Evolutionary conservation across 2,888 invertebrate species (phyloP), one percentile per base, ranked within the genome.

Genomic region (Chrysolina haemoptera): DNA sequence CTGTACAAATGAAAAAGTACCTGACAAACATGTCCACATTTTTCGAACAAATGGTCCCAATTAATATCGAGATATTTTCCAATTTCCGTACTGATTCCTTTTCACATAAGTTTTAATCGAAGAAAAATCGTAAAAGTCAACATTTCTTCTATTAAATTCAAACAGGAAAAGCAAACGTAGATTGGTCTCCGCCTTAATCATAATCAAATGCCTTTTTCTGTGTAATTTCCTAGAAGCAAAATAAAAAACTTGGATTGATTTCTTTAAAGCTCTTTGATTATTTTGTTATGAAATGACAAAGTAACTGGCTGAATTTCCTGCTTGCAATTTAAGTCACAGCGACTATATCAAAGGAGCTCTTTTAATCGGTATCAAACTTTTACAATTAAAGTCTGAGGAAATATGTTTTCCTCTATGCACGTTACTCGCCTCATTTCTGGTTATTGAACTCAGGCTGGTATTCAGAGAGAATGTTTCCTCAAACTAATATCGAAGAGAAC

Each of bases 301-400:
- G 22, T 53, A 59, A 40, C 41, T 59, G 18, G 40, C 43, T 63
- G 14, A 53, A 53, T 53, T 63, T 63, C 63, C 35, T 41, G 63
- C 43, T 63, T 11, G 43, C 22, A 63, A 63, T 63, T 20, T 63
- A 6, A 63, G 43, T 63, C 63, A 40, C 40, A n/a, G 20, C 16
- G 40, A 63, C 63, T 5, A 22, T 41, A 43, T 63, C 63, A 63
- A 63, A 63, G 40, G 41, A 22, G 12, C 20, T 18, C 41, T 40
- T 63, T 41, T 63, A 16, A 63, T 63, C 43, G 63, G 43, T 63
- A 20, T 11, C 14, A 18, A 65, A 65, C 40, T 65, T 65, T 65
- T 27, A 43, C 64, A 46, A 65, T 65, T 18, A 65, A 20, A 53
- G 53, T 22, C 20, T 53, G 53, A 53, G 53, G 53, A 53, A 53